These are phyloP conservation scores for Indicator indicator DNA, from an alignment of 2,113 vertebrate genomes.

Conservation along the genomic window DNA sequence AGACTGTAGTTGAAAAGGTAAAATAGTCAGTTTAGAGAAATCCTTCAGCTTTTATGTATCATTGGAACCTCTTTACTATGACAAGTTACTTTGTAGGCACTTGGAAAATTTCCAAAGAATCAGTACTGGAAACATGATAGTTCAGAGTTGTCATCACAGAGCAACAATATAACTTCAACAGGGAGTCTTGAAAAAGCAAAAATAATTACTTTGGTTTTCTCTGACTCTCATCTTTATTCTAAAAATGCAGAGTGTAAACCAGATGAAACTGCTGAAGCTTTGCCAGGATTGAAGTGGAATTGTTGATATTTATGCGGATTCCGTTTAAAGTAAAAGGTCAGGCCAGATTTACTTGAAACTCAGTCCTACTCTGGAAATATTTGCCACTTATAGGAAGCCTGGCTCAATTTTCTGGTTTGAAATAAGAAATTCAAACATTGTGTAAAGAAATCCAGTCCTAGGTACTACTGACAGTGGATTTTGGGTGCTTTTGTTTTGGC, in stretches of 20 bases:
- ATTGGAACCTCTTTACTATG: not conserved
- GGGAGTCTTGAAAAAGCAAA: not conserved
- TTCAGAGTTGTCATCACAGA: not conserved
- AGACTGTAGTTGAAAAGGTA: not conserved
- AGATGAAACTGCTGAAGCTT: not conserved
- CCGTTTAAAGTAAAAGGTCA: conserved; percentile 24
- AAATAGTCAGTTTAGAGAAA: not conserved
- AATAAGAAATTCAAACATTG: not conserved
- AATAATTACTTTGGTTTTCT: not conserved
- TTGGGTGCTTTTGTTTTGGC: not conserved
- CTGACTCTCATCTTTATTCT: not conserved
- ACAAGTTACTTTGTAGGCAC: not conserved
- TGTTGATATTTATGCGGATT: not conserved
- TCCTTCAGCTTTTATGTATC: not conserved
- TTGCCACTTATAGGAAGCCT: not conserved
- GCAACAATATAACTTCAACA: not conserved
- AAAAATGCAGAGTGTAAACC: not conserved
- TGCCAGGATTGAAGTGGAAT: not conserved
- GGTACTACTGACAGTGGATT: not conserved
- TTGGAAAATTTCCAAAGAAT: not conserved
- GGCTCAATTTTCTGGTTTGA: not conserved
- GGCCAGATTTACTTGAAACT: not conserved
- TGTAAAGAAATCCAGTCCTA: not conserved
- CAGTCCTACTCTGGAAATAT: not conserved
- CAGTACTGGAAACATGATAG: not conserved